A percentile compares a stretch with the other conserved stretches of the same genome.
These are phyloP conservation scores for Neoseiulus cucumeris DNA, from an alignment of 1,140 invertebrate genomes.

Conservation along the genomic window DNA sequence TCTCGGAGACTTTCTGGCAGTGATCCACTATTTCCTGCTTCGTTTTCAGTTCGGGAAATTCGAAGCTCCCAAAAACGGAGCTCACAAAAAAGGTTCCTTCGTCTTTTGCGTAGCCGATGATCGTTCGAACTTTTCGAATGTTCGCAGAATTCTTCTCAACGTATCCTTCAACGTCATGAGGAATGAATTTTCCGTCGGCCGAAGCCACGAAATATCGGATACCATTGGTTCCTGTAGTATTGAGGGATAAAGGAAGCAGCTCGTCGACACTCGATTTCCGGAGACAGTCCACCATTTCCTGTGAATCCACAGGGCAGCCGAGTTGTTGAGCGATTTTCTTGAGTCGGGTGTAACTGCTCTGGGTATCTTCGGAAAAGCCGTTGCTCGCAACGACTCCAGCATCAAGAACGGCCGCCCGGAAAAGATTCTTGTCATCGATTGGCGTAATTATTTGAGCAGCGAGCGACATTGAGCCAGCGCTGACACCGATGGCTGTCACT, in stretches of 20 bases:
- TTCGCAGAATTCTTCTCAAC: neutral
- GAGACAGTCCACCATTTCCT: neutral
- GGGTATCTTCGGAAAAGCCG: neutral
- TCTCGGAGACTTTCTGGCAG: too few species aligned
- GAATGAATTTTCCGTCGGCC: neutral
- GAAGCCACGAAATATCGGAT: neutral
- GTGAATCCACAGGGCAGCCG: neutral
- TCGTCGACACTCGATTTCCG: neutral
- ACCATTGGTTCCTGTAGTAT: neutral
- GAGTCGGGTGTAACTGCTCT: neutral
- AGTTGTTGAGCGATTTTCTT: neutral
- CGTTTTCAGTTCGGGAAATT: too few species aligned
- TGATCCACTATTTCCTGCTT: too few species aligned
- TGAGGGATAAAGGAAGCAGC: neutral
- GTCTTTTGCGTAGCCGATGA: neutral
- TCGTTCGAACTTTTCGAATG: neutral
- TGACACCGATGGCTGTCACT: slow-evolving; percentile 35
- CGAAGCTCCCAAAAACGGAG: too few species aligned
- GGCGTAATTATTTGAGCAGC: slow-evolving; percentile 13
- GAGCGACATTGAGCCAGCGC: slow-evolving; percentile 26
- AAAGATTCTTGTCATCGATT: slow-evolving; percentile 22
- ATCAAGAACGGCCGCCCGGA: neutral
- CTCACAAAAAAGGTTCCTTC: neutral
- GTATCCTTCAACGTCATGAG: neutral
- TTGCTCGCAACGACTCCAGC: neutral